Conservation (phyloP, 2,888 invertebrate genomes). For the Rhogogaster chlorosoma region DNA sequence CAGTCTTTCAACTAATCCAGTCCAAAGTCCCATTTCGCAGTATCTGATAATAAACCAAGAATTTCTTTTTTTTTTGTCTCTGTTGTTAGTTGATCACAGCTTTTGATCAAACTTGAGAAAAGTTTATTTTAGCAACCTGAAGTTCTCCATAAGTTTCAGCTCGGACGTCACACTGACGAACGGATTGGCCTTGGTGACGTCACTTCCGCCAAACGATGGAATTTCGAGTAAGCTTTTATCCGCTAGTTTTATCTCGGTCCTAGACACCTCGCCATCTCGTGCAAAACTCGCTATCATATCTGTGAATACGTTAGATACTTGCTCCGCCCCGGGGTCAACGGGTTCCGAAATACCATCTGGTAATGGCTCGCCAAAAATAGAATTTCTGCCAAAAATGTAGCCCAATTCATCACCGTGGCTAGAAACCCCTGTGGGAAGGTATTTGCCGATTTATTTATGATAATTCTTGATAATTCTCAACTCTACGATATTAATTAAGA, state of each 20-base stretch:
- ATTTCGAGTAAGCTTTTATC: constrained; percentile 58
- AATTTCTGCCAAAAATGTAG: constrained; percentile 66
- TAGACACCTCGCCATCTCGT: constrained; percentile 77
- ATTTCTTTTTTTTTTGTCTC: background rate
- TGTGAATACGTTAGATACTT: constrained; percentile 84
- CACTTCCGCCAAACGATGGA: constrained; percentile 60
- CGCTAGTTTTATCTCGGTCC: constrained; percentile 68
- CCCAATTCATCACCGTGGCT: constrained; percentile 69
- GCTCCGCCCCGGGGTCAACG: constrained; percentile 80
- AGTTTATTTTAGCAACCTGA: constrained; percentile 62
- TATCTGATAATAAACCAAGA: constrained; percentile 75
- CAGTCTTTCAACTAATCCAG: constrained; percentile 81
- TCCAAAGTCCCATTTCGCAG: constrained; percentile 86
- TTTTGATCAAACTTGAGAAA: background rate
- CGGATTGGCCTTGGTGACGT: constrained; percentile 74
- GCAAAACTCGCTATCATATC: constrained; percentile 85
- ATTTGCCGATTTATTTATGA: background rate
- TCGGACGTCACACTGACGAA: constrained; percentile 81
- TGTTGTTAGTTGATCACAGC: background rate
- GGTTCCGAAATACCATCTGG: constrained; percentile 66
- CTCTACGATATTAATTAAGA: background rate
- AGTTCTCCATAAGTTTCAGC: constrained; percentile 76
- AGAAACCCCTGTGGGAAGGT: constrained; percentile 56
- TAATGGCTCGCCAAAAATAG: constrained; percentile 62
- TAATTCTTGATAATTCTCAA: background rate